Evolutionary conservation across 2,888 invertebrate species (phyloP).

Genomic region (Sialis fuliginosa): DNA sequence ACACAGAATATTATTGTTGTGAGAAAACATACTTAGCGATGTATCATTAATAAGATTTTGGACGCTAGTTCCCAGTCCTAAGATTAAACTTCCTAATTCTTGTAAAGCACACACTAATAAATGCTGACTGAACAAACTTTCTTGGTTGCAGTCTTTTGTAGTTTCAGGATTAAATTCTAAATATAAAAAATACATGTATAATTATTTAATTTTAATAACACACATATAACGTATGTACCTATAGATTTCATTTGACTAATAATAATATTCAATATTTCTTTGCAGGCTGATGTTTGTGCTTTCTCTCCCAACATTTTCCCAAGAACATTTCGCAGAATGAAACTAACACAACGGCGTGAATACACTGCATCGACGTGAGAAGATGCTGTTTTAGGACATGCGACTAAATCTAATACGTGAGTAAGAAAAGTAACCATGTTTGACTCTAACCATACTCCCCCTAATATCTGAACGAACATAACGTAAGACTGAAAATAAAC

Average conservation of each 20-base stretch:
- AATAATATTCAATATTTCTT: slow-evolving; percentile 82
- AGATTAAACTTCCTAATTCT: slow-evolving; percentile 78
- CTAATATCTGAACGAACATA: slow-evolving; percentile 83
- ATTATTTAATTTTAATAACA: slow-evolving; percentile 1
- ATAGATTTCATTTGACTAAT: slow-evolving; percentile 91
- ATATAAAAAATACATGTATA: neutral
- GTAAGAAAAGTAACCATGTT: slow-evolving; percentile 72
- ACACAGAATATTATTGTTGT: slow-evolving; percentile 2
- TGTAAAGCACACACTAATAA: slow-evolving; percentile 83
- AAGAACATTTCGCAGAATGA: slow-evolving; percentile 77
- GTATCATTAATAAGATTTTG: slow-evolving; percentile 79
- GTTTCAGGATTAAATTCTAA: slow-evolving; percentile 78
- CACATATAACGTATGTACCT: slow-evolving; percentile 20
- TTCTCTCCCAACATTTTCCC: slow-evolving; percentile 94
- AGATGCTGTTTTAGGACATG: slow-evolving; percentile 87
- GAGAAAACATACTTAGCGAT: slow-evolving; percentile 42
- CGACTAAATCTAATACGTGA: slow-evolving; percentile 83
- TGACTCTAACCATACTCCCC: slow-evolving; percentile 86
- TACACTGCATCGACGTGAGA: slow-evolving; percentile 97
- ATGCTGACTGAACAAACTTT: slow-evolving; percentile 80
- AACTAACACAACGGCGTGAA: slow-evolving; percentile 92
- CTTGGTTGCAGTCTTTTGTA: slow-evolving; percentile 80
- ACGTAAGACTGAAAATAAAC: slow-evolving; percentile 66
- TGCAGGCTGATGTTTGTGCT: slow-evolving; percentile 88
- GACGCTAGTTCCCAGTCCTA: slow-evolving; percentile 88